Conservation (phyloP, 2,888 invertebrate species). For the Scaptomyza cyrtandrae region DNA sequence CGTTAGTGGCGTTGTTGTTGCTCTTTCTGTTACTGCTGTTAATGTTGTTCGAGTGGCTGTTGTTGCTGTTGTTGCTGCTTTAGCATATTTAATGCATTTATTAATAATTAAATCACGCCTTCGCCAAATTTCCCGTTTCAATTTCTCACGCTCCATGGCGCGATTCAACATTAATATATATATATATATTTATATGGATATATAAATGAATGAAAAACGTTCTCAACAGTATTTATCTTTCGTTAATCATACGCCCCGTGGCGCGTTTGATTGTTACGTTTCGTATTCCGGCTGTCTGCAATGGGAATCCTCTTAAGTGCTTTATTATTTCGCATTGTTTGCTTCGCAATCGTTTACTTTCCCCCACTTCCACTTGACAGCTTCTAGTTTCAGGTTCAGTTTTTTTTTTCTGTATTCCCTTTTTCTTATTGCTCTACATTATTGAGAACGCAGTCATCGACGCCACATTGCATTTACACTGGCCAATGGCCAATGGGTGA, state of each 20-base stretch:
- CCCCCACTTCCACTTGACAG: constrained; percentile 9
- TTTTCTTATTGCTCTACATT: constrained; percentile 21
- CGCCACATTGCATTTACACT: constrained; percentile 27
- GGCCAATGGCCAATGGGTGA: constrained; percentile 31
- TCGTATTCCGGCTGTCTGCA: constrained; percentile 41
- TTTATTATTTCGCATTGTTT: constrained; percentile 77
- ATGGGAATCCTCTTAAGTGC: constrained; percentile 68
- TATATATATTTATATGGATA: neutral
- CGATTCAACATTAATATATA: neutral
- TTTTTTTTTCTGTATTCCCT: neutral
- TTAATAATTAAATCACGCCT: constrained; percentile 55
- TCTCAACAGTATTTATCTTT: constrained; percentile 21
- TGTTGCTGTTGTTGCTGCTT: constrained; percentile 21
- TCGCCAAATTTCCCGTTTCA: constrained; percentile 50
- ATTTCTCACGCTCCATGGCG: constrained; percentile 51
- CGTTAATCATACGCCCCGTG: constrained; percentile 72
- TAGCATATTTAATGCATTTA: constrained; percentile 51
- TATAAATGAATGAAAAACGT: constrained; percentile 5
- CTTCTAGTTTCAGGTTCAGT: constrained; percentile 1
- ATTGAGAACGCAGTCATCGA: constrained; percentile 25
- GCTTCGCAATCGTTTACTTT: constrained; percentile 54
- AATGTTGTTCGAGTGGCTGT: constrained; percentile 16
- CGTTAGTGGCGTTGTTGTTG: constrained; percentile 66
- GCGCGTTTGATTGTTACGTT: constrained; percentile 60
- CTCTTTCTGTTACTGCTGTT: constrained; percentile 22